A percentile compares a stretch with the other conserved stretches of the same genome.
phyloP scores from a whole-genome alignment of 1,140 invertebrate genomes.

The Globodera ellingtonae region DNA sequence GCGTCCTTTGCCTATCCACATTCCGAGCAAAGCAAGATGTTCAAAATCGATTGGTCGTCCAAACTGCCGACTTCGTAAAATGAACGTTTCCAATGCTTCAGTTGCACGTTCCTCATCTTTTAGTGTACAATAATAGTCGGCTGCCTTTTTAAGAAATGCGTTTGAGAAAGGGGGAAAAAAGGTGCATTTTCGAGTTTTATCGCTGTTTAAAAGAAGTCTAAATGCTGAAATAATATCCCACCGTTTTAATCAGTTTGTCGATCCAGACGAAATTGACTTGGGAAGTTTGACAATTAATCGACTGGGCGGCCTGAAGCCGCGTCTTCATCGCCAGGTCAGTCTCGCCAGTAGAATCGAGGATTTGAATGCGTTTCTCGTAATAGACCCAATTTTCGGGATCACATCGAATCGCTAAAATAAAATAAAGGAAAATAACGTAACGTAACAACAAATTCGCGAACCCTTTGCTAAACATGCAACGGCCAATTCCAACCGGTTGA shows the following conservation, averaged over 20 bases:
- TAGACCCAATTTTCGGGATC: constrained; percentile 59
- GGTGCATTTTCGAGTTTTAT: constrained; percentile 13
- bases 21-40: constrained; percentile 47
- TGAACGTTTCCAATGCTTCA: constrained; percentile 55
- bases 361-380: constrained; percentile 61
- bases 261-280: constrained; percentile 55
- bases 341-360: constrained; percentile 52
- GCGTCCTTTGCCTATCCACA: constrained; percentile 45
- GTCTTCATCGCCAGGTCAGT: constrained; percentile 56
- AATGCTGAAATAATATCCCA: constrained; percentile 26
- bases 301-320: constrained; percentile 55
- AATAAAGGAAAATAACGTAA: not conserved
- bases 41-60: constrained; percentile 38
- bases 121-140: constrained; percentile 57
- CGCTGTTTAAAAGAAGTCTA: not conserved
- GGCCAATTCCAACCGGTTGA: constrained; percentile 56
- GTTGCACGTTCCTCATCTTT: constrained; percentile 63
- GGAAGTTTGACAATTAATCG: constrained; percentile 47
- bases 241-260: constrained; percentile 54
- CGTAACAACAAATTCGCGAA: not conserved
- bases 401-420: constrained; percentile 49
- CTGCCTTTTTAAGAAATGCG: constrained; percentile 35
- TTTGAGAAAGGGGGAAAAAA: not conserved
- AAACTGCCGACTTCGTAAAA: constrained; percentile 55
- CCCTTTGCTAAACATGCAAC: constrained; percentile 60